Percentiles rank a stretch among this genome's conserved stretches.
Evolutionary conservation across 1,140 invertebrate species (phyloP).

Genomic region (Sinella curviseta): DNA sequence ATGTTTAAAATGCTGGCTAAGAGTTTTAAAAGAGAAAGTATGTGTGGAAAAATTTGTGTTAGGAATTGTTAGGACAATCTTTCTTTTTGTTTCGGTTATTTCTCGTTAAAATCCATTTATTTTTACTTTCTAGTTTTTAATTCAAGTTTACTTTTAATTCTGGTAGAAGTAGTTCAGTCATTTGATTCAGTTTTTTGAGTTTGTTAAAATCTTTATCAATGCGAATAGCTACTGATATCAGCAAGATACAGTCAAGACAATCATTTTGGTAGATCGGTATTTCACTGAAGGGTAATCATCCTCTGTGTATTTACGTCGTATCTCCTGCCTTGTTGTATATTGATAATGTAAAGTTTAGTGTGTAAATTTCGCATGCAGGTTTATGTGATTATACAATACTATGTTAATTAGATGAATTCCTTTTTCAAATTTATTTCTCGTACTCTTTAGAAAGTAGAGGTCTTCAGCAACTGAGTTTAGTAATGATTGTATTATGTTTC

Average conservation of each 20-base stretch:
- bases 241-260: constrained; percentile 24
- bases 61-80: constrained; percentile 11
- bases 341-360: neutral
- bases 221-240: constrained; percentile 9
- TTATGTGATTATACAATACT: constrained; percentile 1
- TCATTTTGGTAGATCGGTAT: neutral
- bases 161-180: neutral
- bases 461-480: no score
- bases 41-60: neutral
- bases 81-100: neutral
- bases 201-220: constrained; percentile 20
- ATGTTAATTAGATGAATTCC: no score
- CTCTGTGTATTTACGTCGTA: neutral
- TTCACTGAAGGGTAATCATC: neutral
- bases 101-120: neutral
- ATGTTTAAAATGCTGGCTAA: constrained; percentile 1
- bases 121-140: neutral
- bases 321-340: constrained; percentile 1
- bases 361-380: constrained; percentile 2
- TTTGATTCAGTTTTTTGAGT: constrained; percentile 17
- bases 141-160: neutral
- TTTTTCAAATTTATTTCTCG: no score
- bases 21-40: constrained; percentile 17
- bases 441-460: no score
- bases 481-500: no score